Evolutionary conservation across 2,888 invertebrate genomes (phyloP).

Genomic region (Thecocarcelia acutangulata): DNA sequence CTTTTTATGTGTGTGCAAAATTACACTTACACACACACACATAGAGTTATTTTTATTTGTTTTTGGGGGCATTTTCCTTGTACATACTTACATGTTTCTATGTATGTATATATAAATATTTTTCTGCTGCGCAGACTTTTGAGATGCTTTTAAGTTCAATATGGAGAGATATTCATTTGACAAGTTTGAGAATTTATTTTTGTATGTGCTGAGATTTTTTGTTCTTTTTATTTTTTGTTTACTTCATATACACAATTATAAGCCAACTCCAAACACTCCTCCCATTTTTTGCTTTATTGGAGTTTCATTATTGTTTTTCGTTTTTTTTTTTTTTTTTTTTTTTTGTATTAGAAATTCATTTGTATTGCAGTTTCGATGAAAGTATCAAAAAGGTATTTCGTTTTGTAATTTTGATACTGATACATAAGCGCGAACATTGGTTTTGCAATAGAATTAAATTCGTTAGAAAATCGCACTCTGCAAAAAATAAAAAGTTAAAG

Average conservation of each 20-base stretch:
- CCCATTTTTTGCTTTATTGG: slow-evolving; percentile 32
- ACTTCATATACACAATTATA: background rate
- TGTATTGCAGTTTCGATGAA: no score
- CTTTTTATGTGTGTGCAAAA: background rate
- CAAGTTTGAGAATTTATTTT: slow-evolving; percentile 32
- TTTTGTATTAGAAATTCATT: no score
- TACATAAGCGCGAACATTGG: no score
- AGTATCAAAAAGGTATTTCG: no score
- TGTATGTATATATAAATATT: background rate
- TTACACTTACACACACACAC: no score
- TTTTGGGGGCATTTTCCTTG: no score
- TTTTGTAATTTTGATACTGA: no score
- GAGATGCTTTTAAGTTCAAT: slow-evolving; percentile 41
- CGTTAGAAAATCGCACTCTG: no score
- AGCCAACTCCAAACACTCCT: slow-evolving; percentile 23
- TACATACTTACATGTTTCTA: background rate
- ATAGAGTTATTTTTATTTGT: no score
- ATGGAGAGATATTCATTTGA: slow-evolving; percentile 21
- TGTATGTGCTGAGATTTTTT: slow-evolving; percentile 24
- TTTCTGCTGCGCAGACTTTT: slow-evolving; percentile 34
- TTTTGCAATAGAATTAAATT: no score
- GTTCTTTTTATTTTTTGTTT: no score
- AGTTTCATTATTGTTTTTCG: slow-evolving; percentile 25
- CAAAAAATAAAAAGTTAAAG: no score
- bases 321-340: background rate